Base-by-base conservation (phyloP, 1,140 invertebrate genomes). In the Scaptomyza montana region DNA sequence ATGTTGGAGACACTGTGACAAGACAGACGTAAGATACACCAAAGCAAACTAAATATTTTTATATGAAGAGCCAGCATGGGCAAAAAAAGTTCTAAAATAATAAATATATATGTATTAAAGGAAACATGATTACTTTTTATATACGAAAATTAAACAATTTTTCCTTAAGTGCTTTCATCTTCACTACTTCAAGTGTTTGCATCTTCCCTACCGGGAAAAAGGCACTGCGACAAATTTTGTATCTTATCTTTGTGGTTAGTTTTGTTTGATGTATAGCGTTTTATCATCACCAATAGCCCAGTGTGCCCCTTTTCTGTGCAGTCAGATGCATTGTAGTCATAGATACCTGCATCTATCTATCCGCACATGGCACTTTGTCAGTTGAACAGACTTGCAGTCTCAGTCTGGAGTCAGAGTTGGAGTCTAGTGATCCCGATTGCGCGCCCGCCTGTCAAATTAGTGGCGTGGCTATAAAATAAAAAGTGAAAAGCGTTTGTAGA, bases 361-460 rank as follows among this genome's bases (percentile, higher is more conserved):
- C 61, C 62, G 77, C 73, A 75, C 78, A 78, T 57, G 68, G 76
- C 80, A 84, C 80, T 84, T 84, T 84, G 80, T 80, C 77, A 69
- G 80, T 64, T 45, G 54, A 43, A 33, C 43, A 8, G 39, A 41
- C 39, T 41, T 8, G 12, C 19, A 30, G 13, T 59, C n/a, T n/a
- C 19, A 46, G 13, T 59, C n/a, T n/a, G 33, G 13, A 64, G 33
- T 60, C 30, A 16, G 6, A 64, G 53, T n/a, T n/a, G 21, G 19
- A 57, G 53, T 36, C 72, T 71, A 56, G 74, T 86, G 81, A 86
- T 86, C 75, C 82, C 71, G 78, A 86, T 86, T 87, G 82, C 68
- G 77, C 76, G 72, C 84, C 79, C 77, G 82, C 82, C 82, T 86
- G 82, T 86, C 82, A 86, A 86, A 86, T 86, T 86, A 86, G 84